Percentiles rank a stretch among this genome's conserved stretches.
Conservation (phyloP, 1,140 invertebrate species). For the Rhizoglyphus robini region DNA sequence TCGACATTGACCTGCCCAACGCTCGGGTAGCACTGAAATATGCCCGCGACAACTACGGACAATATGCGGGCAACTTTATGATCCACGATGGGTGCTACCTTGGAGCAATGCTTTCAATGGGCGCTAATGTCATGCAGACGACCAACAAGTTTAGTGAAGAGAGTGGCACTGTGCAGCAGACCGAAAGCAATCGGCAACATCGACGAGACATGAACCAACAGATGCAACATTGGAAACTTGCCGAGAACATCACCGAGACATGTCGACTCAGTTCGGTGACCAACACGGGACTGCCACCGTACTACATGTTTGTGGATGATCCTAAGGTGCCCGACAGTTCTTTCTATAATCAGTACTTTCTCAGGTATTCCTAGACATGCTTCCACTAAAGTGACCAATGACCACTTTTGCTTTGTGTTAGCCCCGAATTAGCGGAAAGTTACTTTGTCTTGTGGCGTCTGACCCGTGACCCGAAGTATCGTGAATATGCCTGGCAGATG, state of each 20-base stretch:
- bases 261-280: constrained; percentile 84
- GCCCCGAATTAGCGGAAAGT: constrained; percentile 81
- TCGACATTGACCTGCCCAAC: constrained; percentile 88
- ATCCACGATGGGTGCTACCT: constrained; percentile 93
- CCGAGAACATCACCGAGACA: constrained; percentile 72
- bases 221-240: background rate
- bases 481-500: constrained; percentile 96
- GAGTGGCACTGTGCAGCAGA: background rate
- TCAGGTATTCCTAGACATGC: background rate
- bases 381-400: background rate
- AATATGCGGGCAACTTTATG: constrained; percentile 84
- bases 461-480: constrained; percentile 86
- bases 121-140: constrained; percentile 40
- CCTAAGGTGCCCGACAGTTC: constrained; percentile 78
- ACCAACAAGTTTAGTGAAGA: background rate
- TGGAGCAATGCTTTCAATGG: constrained; percentile 84
- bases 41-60: constrained; percentile 49
- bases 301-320: constrained; percentile 75
- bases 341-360: constrained; percentile 47
- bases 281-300: constrained; percentile 82
- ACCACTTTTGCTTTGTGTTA: constrained; percentile 49
- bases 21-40: constrained; percentile 96
- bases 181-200: background rate
- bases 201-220: background rate
- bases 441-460: constrained; percentile 70